phyloP scores from a whole-genome alignment of 2,797 vertebrate genomes.

The Syncerus caffer region DNA sequence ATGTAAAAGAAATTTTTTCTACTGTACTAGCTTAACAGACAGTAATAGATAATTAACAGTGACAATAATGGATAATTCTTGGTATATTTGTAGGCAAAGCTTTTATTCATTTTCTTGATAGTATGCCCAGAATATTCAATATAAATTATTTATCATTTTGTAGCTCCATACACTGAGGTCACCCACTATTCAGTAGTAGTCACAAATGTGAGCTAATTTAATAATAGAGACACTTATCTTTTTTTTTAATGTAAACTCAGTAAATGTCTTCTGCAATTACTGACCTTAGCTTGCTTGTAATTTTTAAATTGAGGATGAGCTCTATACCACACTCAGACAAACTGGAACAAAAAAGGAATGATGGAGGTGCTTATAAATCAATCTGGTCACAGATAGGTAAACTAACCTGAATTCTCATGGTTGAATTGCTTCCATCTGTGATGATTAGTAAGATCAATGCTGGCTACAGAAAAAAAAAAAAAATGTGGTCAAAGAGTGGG shows the following conservation, averaged over 20 bases:
- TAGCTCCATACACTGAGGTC: background rate
- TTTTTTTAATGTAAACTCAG: background rate
- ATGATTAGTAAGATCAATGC: background rate
- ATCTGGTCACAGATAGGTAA: background rate
- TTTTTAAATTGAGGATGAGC: background rate
- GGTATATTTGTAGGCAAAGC: background rate
- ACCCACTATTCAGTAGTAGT: background rate
- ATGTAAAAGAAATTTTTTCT: background rate
- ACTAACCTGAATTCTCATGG: background rate
- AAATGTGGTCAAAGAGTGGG: background rate
- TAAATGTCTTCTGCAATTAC: conserved; percentile 1
- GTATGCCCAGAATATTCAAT: background rate
- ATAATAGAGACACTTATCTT: background rate
- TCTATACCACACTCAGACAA: background rate
- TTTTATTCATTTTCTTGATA: background rate
- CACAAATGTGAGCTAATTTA: conserved; percentile 12
- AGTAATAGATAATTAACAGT: background rate
- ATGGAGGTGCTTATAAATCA: background rate
- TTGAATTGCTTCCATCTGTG: background rate
- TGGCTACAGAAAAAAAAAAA: background rate
- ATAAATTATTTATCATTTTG: background rate
- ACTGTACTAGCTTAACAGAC: background rate
- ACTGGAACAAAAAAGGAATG: background rate
- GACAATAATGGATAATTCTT: background rate
- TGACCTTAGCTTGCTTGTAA: conserved; percentile 7